Conservation (phyloP, 2,797 vertebrate genomes). For the Clarias laeviceps region DNA sequence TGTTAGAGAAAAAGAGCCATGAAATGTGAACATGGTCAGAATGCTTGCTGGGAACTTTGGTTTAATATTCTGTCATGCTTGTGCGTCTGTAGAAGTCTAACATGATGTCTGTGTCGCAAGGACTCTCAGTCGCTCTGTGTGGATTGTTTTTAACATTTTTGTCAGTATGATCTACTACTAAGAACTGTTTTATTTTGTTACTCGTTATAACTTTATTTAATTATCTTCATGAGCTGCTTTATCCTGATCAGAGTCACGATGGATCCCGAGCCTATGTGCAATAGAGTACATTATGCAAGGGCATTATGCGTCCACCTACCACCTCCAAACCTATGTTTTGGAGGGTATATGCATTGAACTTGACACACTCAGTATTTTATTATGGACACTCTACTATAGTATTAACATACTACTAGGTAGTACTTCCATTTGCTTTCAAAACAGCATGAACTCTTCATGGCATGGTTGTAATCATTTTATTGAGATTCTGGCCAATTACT, state of each 20-base stretch:
- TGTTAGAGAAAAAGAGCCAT: constrained; percentile 22
- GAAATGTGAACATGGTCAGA: neutral
- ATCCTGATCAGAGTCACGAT: neutral
- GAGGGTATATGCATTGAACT: neutral
- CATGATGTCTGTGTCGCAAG: constrained; percentile 32
- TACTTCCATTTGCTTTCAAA: neutral
- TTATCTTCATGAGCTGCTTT: neutral
- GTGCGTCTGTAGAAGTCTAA: constrained; percentile 17
- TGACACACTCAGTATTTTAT: neutral
- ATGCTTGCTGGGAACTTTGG: constrained; percentile 32
- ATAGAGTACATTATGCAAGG: neutral
- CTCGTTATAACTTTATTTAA: neutral
- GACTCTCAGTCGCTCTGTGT: neutral
- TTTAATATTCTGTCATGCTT: constrained; percentile 31
- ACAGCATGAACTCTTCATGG: neutral
- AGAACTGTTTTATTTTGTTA: neutral
- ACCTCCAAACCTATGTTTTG: neutral
- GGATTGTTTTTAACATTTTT: neutral
- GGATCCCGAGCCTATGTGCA: neutral
- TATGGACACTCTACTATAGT: neutral
- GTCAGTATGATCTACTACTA: neutral
- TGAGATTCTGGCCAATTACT: neutral
- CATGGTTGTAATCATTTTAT: neutral
- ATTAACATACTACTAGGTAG: neutral
- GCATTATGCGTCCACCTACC: neutral